These are phyloP conservation scores for Timema podura DNA, from an alignment of 2,888 invertebrate genomes.

Conservation along the genomic window DNA sequence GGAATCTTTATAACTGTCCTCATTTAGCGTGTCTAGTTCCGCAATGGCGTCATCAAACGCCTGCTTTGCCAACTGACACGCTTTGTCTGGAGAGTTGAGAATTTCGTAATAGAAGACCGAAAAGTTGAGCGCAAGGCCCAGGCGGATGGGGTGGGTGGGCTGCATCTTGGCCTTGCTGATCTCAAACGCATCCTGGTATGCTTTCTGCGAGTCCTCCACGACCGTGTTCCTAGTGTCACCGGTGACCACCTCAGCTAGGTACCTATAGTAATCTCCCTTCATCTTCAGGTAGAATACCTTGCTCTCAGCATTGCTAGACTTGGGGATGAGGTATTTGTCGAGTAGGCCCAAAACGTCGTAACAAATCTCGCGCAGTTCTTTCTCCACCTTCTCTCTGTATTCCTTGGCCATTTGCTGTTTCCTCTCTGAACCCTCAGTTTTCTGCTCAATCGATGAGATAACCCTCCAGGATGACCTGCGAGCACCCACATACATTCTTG, in stretches of 20 bases:
- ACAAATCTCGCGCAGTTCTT: slow-evolving; percentile 98
- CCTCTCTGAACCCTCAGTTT: slow-evolving; percentile 96
- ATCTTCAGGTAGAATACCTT: slow-evolving; percentile 99
- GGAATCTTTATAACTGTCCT: slow-evolving; percentile 99
- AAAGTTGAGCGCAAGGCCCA: slow-evolving; percentile 97
- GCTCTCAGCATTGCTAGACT: slow-evolving; percentile 98
- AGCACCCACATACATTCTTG: slow-evolving; percentile 98
- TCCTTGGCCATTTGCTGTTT: slow-evolving; percentile 99
- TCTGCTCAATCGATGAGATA: slow-evolving; percentile 98
- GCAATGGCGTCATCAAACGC: slow-evolving; percentile 99
- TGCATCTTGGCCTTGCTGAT: slow-evolving; percentile 96
- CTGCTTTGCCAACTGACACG: slow-evolving; percentile 92
- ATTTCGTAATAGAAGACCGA: slow-evolving; percentile 99
- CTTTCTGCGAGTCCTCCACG: slow-evolving; percentile 93
- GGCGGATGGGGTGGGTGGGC: slow-evolving; percentile 96
- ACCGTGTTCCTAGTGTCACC: slow-evolving; percentile 95
- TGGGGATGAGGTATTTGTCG: slow-evolving; percentile 98
- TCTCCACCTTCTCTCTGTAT: slow-evolving; percentile 99
- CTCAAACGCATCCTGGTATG: slow-evolving; percentile 95
- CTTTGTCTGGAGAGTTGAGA: slow-evolving; percentile 90
- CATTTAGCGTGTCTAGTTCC: slow-evolving; percentile 98
- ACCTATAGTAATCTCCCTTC: slow-evolving; percentile 99
- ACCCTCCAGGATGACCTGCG: slow-evolving; percentile 97
- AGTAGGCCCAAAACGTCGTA: slow-evolving; percentile 94
- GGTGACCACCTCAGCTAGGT: slow-evolving; percentile 99